phyloP scores from a whole-genome alignment of 2,797 vertebrate genomes.

The Enteromius unitaeniatus region DNA sequence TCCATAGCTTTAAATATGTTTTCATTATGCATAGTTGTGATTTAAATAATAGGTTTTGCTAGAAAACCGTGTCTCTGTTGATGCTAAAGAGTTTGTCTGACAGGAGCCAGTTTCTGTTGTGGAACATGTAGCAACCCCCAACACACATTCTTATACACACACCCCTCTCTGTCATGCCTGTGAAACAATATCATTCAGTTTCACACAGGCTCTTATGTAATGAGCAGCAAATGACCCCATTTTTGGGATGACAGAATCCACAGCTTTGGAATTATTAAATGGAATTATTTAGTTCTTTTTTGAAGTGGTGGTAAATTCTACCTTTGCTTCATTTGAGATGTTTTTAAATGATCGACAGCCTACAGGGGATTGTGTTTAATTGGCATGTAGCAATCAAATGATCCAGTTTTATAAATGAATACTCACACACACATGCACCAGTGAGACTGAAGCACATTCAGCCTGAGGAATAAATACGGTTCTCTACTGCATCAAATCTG shows the following conservation, averaged over 20 bases:
- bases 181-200: constrained; percentile 59
- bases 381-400: constrained; percentile 5
- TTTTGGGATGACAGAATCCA: constrained; percentile 56
- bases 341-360: not conserved
- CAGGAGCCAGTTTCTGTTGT: constrained; percentile 52
- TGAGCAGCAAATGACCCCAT: constrained; percentile 35
- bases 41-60: not conserved
- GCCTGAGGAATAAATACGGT: constrained; percentile 9
- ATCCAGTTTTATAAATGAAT: constrained; percentile 1
- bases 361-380: not conserved
- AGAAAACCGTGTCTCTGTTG: not conserved
- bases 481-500: constrained; percentile 39
- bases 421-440: not conserved
- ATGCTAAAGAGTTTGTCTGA: constrained; percentile 38
- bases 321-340: not conserved
- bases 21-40: not conserved
- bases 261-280: constrained; percentile 37
- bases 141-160: constrained; percentile 9
- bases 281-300: too few relatives aligned
- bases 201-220: constrained; percentile 61
- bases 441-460: constrained; percentile 5
- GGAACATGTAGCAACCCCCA: constrained; percentile 50
- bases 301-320: too few relatives aligned
- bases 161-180: constrained; percentile 53
- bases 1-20: not conserved